Percentiles rank a stretch among this genome's conserved stretches.
Evolutionary conservation across 2,888 invertebrate species (phyloP).

Genomic region (Apodemia arnacis): DNA sequence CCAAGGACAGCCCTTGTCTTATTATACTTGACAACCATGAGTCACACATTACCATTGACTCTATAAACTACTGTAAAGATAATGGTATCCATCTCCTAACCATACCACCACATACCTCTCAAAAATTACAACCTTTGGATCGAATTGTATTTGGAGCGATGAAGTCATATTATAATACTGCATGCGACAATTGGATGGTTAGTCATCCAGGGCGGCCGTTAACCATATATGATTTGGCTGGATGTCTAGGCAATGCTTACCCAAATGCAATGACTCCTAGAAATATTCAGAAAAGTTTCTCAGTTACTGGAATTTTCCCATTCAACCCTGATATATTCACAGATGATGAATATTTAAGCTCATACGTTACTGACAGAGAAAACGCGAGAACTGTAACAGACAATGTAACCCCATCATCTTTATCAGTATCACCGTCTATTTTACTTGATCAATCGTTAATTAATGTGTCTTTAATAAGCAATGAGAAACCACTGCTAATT

Average conservation of each 20-base stretch:
- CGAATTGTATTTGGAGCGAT: conserved; percentile 49
- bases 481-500: too few species aligned
- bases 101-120: conserved; percentile 86
- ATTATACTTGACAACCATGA: conserved; percentile 85
- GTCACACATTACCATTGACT: conserved; percentile 77
- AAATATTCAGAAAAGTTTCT: conserved; percentile 86
- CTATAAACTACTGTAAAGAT: conserved; percentile 84
- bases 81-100: conserved; percentile 88
- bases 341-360: conserved; percentile 56
- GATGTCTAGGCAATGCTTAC: conserved; percentile 80
- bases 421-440: conserved; percentile 17
- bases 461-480: too few species aligned
- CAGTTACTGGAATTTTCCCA: conserved; percentile 86
- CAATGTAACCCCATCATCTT: not conserved
- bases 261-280: conserved; percentile 69
- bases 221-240: conserved; percentile 87
- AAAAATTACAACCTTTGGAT: conserved; percentile 85
- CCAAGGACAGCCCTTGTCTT: conserved; percentile 55
- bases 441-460: not conserved
- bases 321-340: conserved; percentile 85
- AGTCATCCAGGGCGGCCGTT: conserved; percentile 86
- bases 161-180: not conserved
- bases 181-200: conserved; percentile 85
- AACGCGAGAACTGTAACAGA: conserved; percentile 36
- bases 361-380: conserved; percentile 79